Base-by-base conservation (phyloP, 2,797 vertebrate genomes). In the Melanotaenia maccullochi region DNA sequence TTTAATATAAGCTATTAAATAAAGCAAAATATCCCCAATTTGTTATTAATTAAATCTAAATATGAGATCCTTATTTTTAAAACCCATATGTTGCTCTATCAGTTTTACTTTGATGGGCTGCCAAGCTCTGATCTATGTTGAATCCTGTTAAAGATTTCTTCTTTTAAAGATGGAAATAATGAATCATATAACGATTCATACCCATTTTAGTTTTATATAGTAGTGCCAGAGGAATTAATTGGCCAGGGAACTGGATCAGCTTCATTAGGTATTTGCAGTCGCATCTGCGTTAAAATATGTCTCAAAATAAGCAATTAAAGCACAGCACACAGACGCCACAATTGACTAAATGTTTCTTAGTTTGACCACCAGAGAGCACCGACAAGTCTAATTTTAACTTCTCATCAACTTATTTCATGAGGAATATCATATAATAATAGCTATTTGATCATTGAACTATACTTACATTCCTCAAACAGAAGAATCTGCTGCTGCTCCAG, bases 161-260 rank as follows among this genome's bases (percentile, higher is more conserved):
- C 7, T 40, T 22, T 44, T 55, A 35, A 28, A 55, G 38, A 65
- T 33, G 22, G 18, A 28, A 44, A 70, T 70, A 73, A 68, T 65
- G 1, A 42, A 57, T 75, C 8, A 72, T 33, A 54, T 56, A 28
- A 65, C 55, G 32, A 54, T 51, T 79, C 58, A 42, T 44, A 54
- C 47, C 30, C 24, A 69, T 57, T 51, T 56, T 9, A 30, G 25
- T 18, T 73, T 11, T 59, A 6, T 52, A 6, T 58, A 18, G 5
- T 12, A 20, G 11, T 58, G 54, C 54, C 54, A 71, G 38, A 47
- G 54, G 49, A 22, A 64, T 58, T 57, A 60, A n/a, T 61, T 56
- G 56, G 25, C 44, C 28, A 28, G 11, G 13, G 25, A 32, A 24
- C 20, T 11, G 18, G 51, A n/a, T 49, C 22, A 38, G 56, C 5